Percentiles rank a stretch among this genome's conserved stretches.
phyloP scores from a whole-genome alignment of 2,888 invertebrate genomes.

The Phania funesta region DNA sequence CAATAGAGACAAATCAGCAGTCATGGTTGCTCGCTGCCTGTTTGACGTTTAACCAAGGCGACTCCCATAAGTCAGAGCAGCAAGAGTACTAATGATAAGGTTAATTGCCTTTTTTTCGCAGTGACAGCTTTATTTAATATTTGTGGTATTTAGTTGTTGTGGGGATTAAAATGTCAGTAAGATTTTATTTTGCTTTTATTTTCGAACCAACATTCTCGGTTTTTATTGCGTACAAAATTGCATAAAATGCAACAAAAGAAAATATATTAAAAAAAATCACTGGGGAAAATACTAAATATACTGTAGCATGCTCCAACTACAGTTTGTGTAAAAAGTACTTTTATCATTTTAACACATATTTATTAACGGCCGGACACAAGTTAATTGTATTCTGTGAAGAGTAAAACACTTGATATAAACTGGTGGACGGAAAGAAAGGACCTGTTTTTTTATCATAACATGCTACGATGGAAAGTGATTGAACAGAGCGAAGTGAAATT shows the following conservation, averaged over 20 bases:
- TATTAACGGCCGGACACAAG: too few species aligned
- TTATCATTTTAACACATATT: too few species aligned
- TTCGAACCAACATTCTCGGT: not conserved
- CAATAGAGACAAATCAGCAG: constrained; percentile 5
- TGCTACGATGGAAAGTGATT: too few species aligned
- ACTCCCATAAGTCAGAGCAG: constrained; percentile 52
- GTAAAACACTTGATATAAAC: too few species aligned
- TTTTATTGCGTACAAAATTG: not conserved
- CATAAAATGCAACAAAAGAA: too few species aligned
- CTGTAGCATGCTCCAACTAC: not conserved
- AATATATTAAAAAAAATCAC: too few species aligned
- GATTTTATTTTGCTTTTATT: constrained; percentile 10
- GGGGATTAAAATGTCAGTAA: constrained; percentile 61
- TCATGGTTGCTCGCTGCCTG: constrained; percentile 8
- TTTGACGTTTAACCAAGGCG: not conserved
- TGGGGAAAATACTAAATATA: not conserved
- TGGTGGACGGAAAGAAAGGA: too few species aligned
- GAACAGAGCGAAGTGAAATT: too few species aligned
- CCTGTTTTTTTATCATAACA: too few species aligned
- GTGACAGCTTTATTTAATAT: constrained; percentile 55
- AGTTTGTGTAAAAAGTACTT: too few species aligned
- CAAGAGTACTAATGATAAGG: constrained; percentile 38
- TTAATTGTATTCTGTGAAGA: too few species aligned
- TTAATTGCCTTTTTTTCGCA: constrained; percentile 45
- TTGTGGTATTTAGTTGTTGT: constrained; percentile 22